Evolutionary conservation across 2,888 invertebrate species (phyloP), one percentile per base, ranked within the genome.

Genomic region (Crepidodera aurea): DNA sequence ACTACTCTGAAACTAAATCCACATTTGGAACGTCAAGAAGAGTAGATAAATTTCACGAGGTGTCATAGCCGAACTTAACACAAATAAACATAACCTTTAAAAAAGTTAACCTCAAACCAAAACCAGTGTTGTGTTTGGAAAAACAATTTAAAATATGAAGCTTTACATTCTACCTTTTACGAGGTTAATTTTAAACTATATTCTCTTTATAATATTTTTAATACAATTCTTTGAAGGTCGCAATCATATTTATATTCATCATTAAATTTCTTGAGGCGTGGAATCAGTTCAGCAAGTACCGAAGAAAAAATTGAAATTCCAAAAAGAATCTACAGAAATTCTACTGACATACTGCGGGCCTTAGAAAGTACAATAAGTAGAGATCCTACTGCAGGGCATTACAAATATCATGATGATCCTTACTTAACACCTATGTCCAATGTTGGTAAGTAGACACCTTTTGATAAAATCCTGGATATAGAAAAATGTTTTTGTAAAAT

Each of bases 371-470:
- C 95, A 0, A 69, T 79, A 18, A 85, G 87, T n/a, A 82, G 86
- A 40, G 96, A 96, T 80, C 87, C 88, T 2, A 94, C 93, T 0
- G 93, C 93, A n/a, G 85, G 93, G 1, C 92, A 93, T 78, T 96
- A 92, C 78, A 93, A 92, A 77, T 96, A 89, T 78, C 92, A 93
- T 73, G 96, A 97, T 84, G 97, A 97, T 82, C 96, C 96, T 0
- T 94, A 84, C 75, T 83, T 96, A 12, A 90, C 90, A 68, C 96
- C 96, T 0, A 79, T 83, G 61, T 92, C 91, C 6, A 91, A 90
- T 79, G 65, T 81, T 1, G 84, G 78, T 69, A 46, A 42, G 42
- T 16, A 42, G 12, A n/a, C n/a, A n/a, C n/a, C n/a, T n/a, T n/a
- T n/a, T n/a, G n/a, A n/a, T n/a, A n/a, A n/a, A n/a, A n/a, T n/a